Evolutionary conservation across 2,797 vertebrate genomes (phyloP), one percentile per base, ranked within the genome.

Genomic region (Phrynocephalus vlangalii): DNA sequence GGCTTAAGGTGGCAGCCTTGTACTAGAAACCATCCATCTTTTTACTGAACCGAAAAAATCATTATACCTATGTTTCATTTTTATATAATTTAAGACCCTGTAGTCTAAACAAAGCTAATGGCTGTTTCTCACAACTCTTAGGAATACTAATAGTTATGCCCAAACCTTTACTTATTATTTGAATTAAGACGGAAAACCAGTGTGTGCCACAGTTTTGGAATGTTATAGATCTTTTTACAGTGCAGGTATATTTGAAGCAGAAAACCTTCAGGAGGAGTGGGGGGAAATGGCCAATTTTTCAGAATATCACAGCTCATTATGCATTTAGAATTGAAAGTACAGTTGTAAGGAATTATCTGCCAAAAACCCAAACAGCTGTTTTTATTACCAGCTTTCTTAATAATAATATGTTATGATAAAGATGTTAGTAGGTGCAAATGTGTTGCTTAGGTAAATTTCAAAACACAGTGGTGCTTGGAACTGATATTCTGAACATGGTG

Each of bases 1-100:
- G 66, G 18, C 96, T 96, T 98, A 97, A 97, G 95, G 98, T 98
- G 98, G 98, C 98, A 98, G 96, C 96, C 93, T 95, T 96, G 95
- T 97, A 95, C 95, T 95, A 92, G 97, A 98, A 97, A 97, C 95
- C 92, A 97, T 97, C 96, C 96, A 96, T 97, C 97, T 96, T 94
- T 96, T 97, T 94, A 94, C 92, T 94, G 44, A 93, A 94, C 92
- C 94, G 86, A 89, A 33, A 95, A 94, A 94, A 95, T 28, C 86
- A 91, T 93, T 95, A 48, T 91, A 95, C 95, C 93, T 93, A 95
- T 96, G 94, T 93, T 94, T 95, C 95, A 96, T 95, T 96, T 96
- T 93, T 94, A 90, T 92, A 92, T 94, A 95, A 96, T 96, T 95
- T 96, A 95, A 91, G 95, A 92, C 90, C 88, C 84, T 93, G 30